Base-by-base conservation (phyloP, 1,140 invertebrate species). In the Euura lappo region DNA sequence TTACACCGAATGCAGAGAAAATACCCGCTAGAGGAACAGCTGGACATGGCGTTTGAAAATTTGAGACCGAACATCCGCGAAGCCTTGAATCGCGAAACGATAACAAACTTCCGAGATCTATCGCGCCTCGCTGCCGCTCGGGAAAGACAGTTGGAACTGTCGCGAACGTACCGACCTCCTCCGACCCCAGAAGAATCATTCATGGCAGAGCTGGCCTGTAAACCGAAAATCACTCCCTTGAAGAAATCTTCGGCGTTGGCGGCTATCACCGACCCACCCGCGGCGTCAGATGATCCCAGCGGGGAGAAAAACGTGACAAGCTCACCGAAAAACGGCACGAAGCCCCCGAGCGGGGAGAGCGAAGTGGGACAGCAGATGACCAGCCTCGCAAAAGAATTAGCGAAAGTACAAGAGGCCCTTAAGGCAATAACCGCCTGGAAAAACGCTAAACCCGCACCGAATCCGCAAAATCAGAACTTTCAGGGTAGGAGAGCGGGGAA, bases 211-310 rank as follows among this genome's bases (percentile, higher is more conserved):
- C 2, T 51, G n/a, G 46, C 45, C 6, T 10, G 70, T 13, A 6
- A 51, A 8, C 69, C 2, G 68, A 74, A 28, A 65, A 65, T 10
- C 51, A 71, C n/a, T n/a, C 66, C 4, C 65, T 68, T 8, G n/a
- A 45, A 1, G 45, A 11, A 1, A 70, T 28, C 70, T 13, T 68
- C 73, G 1, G 70, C 51, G 11, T 11, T 68, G 7, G n/a, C 73
- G 2, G 42, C 65, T 3, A 60, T 46, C 0, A 10, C 71, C 0
- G 28, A 71, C 1, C 70, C 45, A 28, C 28, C 1, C 1, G 28
- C 28, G 28, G 10, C 69, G 72, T n/a, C 28, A 28, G 13, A 60
- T 65, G 4, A 43, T 6, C 68, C 28, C 28, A 28, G 28, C 28
- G 28, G 28, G 28, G 28, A 28, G 1, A 28, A 28, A 1, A 28